These are phyloP conservation scores for Catotricha subobsoleta DNA, from an alignment of 2,888 invertebrate genomes.

Conservation along the genomic window DNA sequence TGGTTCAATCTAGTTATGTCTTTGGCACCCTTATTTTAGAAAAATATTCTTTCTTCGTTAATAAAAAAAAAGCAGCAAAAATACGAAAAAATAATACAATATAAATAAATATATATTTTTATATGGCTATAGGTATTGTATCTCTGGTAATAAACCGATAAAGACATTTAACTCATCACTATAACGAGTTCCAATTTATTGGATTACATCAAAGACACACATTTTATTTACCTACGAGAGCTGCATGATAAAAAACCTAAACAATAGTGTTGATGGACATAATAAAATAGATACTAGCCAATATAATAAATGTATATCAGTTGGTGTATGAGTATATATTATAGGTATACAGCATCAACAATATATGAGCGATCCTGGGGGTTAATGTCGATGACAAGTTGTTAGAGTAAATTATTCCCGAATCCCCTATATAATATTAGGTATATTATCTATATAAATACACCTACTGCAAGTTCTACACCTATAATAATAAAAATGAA, in stretches of 20 bases:
- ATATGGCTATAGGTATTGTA: not conserved
- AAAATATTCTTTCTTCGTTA: too few relatives aligned
- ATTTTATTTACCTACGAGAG: conserved; percentile 5
- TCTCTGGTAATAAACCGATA: conserved; percentile 6
- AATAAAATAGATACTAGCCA: conserved; percentile 3
- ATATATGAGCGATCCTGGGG: not conserved
- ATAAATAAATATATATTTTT: too few relatives aligned
- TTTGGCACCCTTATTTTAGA: too few relatives aligned
- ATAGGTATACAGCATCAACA: not conserved
- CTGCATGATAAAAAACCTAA: conserved; percentile 4
- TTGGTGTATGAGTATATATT: not conserved
- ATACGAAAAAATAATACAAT: too few relatives aligned
- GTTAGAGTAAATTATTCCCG: conserved; percentile 6
- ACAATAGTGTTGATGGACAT: conserved; percentile 1
- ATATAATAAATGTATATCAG: not conserved
- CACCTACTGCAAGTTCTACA: too few relatives aligned
- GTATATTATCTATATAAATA: too few relatives aligned
- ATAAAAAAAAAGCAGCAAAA: too few relatives aligned
- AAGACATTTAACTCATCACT: conserved; percentile 7
- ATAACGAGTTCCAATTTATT: conserved; percentile 9
- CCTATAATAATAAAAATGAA: too few relatives aligned
- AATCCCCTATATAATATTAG: not conserved
- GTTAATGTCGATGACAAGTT: conserved; percentile 5
- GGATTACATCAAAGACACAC: conserved; percentile 9
- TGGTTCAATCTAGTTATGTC: too few relatives aligned